These are phyloP conservation scores for Calonectris borealis DNA, from an alignment of 2,113 vertebrate species.

Conservation along the genomic window DNA sequence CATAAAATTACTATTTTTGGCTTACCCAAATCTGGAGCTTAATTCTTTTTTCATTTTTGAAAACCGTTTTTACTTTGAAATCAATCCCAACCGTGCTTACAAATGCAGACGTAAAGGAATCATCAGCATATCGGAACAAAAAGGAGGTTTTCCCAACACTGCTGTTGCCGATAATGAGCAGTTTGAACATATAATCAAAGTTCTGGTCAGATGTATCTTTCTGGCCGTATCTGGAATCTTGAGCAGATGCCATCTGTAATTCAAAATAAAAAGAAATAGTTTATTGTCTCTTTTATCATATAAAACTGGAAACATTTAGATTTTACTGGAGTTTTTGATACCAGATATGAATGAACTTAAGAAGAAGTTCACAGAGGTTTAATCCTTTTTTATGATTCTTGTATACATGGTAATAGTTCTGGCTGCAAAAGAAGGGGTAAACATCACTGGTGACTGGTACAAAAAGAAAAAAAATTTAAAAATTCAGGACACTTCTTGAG, in stretches of 20 bases:
- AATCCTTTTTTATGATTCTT: background rate
- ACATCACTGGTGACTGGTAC: background rate
- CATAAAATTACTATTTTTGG: background rate
- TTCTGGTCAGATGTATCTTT: slow-evolving; percentile 64
- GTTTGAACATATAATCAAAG: slow-evolving; percentile 64
- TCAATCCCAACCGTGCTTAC: slow-evolving; percentile 98
- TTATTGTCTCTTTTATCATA: background rate
- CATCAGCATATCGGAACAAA: slow-evolving; percentile 95
- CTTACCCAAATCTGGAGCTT: slow-evolving; percentile 99
- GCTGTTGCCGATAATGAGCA: slow-evolving; percentile 61
- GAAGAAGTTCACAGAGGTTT: background rate
- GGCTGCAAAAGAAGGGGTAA: background rate
- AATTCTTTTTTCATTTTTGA: slow-evolving; percentile 98
- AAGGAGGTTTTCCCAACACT: slow-evolving; percentile 79
- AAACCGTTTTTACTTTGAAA: slow-evolving; percentile 98
- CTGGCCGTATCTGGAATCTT: slow-evolving; percentile 54
- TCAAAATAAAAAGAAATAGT: slow-evolving; percentile 5
- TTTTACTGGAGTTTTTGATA: slow-evolving; percentile 29
- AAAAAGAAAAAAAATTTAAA: background rate
- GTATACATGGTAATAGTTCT: slow-evolving; percentile 22
- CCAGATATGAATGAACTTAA: background rate
- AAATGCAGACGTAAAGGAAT: slow-evolving; percentile 96
- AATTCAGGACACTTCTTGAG: background rate
- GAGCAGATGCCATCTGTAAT: slow-evolving; percentile 58
- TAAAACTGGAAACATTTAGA: background rate